A percentile compares a stretch with the other conserved stretches of the same genome.
These are phyloP conservation scores for Chromoteleia sp. DNA, from an alignment of 2,888 invertebrate genomes.

Conservation along the genomic window DNA sequence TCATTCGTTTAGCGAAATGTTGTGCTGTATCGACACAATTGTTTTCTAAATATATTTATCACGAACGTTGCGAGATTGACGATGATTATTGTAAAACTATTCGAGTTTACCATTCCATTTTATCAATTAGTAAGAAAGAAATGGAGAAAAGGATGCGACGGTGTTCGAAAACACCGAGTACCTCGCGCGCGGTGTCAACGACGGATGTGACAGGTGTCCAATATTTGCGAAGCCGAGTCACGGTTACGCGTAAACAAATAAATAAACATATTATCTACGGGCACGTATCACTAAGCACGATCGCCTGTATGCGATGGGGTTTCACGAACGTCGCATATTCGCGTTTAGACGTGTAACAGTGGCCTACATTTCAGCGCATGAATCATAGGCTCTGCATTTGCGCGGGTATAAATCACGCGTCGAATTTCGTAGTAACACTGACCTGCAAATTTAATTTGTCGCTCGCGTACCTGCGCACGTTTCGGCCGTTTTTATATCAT, in stretches of 20 bases:
- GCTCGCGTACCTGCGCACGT: not conserved
- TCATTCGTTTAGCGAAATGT: too few relatives aligned
- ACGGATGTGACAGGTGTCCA: conserved; percentile 14
- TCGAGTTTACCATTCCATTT: too few relatives aligned
- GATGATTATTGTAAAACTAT: too few relatives aligned
- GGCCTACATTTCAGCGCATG: conserved; percentile 43
- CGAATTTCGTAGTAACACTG: conserved; percentile 51
- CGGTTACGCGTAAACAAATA: not conserved
- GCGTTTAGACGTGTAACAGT: conserved; percentile 34
- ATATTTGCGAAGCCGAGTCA: too few relatives aligned
- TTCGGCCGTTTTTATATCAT: conserved; percentile 8
- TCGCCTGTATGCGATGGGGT: too few relatives aligned
- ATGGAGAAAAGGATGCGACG: too few relatives aligned
- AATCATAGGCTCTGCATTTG: conserved; percentile 32
- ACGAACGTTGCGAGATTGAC: too few relatives aligned
- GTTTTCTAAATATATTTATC: too few relatives aligned
- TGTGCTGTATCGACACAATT: too few relatives aligned
- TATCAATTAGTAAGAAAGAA: too few relatives aligned
- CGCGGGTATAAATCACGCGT: conserved; percentile 26
- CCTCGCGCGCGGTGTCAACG: not conserved
- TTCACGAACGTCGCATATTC: conserved; percentile 24
- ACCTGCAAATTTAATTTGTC: conserved; percentile 45
- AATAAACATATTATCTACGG: conserved; percentile 26
- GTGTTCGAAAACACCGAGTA: too few relatives aligned
- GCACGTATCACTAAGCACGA: conserved; percentile 15